A percentile compares a stretch with the other conserved stretches of the same genome.
phyloP scores from a whole-genome alignment of 2,113 vertebrate species.

The Eurypyga helias region DNA sequence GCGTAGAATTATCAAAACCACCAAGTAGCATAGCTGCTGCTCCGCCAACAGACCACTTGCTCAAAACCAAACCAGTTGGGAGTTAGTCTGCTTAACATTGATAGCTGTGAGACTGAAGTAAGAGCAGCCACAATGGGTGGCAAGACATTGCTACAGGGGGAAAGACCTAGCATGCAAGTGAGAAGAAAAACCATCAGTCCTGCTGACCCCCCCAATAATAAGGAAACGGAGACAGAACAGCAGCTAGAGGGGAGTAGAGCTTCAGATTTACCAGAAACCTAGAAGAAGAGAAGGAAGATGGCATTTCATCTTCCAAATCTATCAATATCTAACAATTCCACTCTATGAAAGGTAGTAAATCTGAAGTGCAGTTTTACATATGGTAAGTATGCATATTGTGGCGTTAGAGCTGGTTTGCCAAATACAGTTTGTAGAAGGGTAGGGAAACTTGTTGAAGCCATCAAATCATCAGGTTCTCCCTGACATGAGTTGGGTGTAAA shows the following conservation, averaged over 20 bases:
- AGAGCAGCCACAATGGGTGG: background rate
- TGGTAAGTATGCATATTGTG: background rate
- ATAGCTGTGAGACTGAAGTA: background rate
- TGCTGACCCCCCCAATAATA: background rate
- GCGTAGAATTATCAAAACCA: background rate
- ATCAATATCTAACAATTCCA: background rate
- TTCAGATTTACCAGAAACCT: constrained; percentile 25
- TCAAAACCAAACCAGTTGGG: background rate
- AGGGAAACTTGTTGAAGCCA: background rate
- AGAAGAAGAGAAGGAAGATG: background rate
- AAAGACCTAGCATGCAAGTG: background rate
- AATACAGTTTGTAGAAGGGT: background rate
- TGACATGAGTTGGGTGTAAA: background rate
- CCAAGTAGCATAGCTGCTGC: background rate
- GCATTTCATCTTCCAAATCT: background rate
- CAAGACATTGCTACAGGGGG: background rate
- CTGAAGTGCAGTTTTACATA: background rate
- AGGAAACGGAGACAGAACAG: background rate
- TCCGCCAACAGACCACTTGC: fast-evolving
- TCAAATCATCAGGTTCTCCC: background rate
- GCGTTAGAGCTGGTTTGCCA: background rate
- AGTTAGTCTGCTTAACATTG: background rate
- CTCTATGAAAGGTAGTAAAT: background rate
- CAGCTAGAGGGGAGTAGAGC: constrained; percentile 65
- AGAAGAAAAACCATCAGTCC: background rate